Evolutionary conservation across 2,113 vertebrate genomes (phyloP).

Genomic region (Corythoichthys haematopterus): DNA sequence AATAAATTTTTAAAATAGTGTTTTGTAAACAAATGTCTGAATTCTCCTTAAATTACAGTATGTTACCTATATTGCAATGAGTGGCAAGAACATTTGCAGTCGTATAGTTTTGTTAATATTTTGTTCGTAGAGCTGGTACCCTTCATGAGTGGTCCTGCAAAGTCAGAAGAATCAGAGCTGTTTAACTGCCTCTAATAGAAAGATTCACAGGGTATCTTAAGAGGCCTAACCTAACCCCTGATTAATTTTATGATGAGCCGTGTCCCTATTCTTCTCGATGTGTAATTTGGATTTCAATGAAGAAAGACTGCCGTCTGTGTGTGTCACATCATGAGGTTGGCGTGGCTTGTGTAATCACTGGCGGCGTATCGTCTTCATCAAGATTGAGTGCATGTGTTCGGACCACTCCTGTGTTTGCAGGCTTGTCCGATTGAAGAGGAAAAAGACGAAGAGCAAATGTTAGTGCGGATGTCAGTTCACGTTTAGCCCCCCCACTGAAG

Average conservation of each 20-base stretch:
- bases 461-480: slow-evolving; percentile 41
- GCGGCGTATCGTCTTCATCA: slow-evolving; percentile 3
- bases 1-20: too few relatives aligned
- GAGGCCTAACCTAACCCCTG: background rate
- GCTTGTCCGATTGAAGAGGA: slow-evolving; percentile 3
- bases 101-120: background rate
- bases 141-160: background rate
- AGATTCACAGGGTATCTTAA: background rate
- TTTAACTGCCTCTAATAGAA: background rate
- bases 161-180: background rate
- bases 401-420: slow-evolving; percentile 35
- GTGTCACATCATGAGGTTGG: background rate
- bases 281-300: background rate
- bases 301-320: background rate
- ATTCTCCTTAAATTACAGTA: too few relatives aligned
- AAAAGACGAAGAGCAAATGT: slow-evolving; percentile 16
- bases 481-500: slow-evolving; percentile 67
- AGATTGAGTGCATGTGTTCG: slow-evolving; percentile 2
- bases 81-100: background rate
- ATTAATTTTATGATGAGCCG: background rate
- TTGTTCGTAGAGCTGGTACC: background rate
- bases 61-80: background rate
- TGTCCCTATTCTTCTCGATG: background rate
- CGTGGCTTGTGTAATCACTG: slow-evolving; percentile 24
- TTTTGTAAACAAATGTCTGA: too few relatives aligned